These are phyloP conservation scores for Erynnis tages DNA, from an alignment of 2,888 invertebrate genomes.

Conservation along the genomic window DNA sequence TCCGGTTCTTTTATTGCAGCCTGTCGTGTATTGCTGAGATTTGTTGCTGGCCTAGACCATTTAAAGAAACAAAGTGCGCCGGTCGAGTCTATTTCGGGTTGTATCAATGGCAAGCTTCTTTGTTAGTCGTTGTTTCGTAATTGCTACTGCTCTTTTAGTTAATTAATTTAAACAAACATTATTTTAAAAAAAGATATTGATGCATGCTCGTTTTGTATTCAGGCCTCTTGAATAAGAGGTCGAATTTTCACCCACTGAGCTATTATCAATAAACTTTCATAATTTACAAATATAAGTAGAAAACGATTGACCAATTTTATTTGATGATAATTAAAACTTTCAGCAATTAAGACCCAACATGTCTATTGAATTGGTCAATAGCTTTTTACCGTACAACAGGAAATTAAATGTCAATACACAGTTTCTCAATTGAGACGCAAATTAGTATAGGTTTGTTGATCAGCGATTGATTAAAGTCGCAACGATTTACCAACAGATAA, in stretches of 20 bases:
- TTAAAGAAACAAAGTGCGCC: conserved; percentile 7
- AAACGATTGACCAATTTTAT: too few species aligned
- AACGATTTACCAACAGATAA: neutral
- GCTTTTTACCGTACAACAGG: conserved; percentile 7
- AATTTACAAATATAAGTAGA: neutral
- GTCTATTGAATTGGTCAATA: conserved; percentile 9
- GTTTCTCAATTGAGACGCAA: conserved; percentile 13
- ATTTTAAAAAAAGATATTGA: too few species aligned
- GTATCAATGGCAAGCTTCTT: conserved; percentile 1
- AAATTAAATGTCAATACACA: conserved; percentile 22
- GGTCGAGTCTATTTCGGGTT: neutral
- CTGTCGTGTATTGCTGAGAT: conserved; percentile 14
- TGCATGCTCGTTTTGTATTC: too few species aligned
- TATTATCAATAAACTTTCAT: too few species aligned
- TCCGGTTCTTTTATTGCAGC: conserved; percentile 21
- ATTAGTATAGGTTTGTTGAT: conserved; percentile 12
- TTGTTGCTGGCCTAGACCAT: conserved; percentile 19
- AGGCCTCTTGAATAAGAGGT: too few species aligned
- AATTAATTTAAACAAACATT: too few species aligned
- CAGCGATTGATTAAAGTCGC: neutral
- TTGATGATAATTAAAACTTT: conserved; percentile 16
- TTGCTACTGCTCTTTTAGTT: too few species aligned
- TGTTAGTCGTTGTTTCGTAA: neutral
- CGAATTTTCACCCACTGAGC: too few species aligned
- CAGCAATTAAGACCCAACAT: conserved; percentile 10